A percentile compares a stretch with the other conserved stretches of the same genome.
Conservation (phyloP, 2,113 vertebrate species). For the Carassius auratus region DNA sequence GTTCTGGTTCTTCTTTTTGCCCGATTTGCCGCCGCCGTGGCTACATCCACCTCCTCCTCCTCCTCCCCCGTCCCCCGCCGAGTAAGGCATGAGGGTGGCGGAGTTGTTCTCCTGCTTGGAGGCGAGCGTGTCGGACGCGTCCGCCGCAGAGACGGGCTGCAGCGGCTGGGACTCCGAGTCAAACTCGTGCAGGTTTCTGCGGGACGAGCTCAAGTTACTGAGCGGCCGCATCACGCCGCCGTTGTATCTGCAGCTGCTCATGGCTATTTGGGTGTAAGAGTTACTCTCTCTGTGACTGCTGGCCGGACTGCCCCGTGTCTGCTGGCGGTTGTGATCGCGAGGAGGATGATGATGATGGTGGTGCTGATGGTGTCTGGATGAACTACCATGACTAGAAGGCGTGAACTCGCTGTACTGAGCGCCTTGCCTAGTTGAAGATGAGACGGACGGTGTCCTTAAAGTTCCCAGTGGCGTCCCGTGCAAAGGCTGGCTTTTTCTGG, state of each 20-base stretch:
- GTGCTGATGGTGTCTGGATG: slow-evolving; percentile 81
- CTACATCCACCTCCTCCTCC: slow-evolving; percentile 76
- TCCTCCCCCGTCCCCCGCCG: slow-evolving; percentile 75
- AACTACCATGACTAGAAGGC: slow-evolving; percentile 95
- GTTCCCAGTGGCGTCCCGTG: slow-evolving; percentile 87
- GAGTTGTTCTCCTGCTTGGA: slow-evolving; percentile 95
- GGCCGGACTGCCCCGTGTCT: slow-evolving; percentile 75
- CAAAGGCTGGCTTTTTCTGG: slow-evolving; percentile 84
- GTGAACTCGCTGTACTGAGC: slow-evolving; percentile 80
- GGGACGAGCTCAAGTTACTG: slow-evolving; percentile 95
- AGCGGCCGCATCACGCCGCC: slow-evolving; percentile 97
- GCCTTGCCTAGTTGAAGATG: slow-evolving; percentile 45
- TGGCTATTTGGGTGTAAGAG: slow-evolving; percentile 95
- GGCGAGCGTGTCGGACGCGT: slow-evolving; percentile 87
- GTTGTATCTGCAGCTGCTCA: slow-evolving; percentile 99
- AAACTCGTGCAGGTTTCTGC: slow-evolving; percentile 94
- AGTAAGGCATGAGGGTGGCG: slow-evolving; percentile 89
- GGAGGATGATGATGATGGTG: slow-evolving; percentile 63
- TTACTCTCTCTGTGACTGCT: slow-evolving; percentile 87
- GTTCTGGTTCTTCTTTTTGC: slow-evolving; percentile 99
- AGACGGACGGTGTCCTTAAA: slow-evolving; percentile 84
- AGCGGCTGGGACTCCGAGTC: slow-evolving; percentile 95
- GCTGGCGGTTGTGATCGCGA: slow-evolving; percentile 76
- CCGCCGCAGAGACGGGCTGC: slow-evolving; percentile 81
- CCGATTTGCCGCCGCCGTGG: slow-evolving; percentile 82